phyloP scores from a whole-genome alignment of 2,797 vertebrate species.

The Heterohyrax brucei region DNA sequence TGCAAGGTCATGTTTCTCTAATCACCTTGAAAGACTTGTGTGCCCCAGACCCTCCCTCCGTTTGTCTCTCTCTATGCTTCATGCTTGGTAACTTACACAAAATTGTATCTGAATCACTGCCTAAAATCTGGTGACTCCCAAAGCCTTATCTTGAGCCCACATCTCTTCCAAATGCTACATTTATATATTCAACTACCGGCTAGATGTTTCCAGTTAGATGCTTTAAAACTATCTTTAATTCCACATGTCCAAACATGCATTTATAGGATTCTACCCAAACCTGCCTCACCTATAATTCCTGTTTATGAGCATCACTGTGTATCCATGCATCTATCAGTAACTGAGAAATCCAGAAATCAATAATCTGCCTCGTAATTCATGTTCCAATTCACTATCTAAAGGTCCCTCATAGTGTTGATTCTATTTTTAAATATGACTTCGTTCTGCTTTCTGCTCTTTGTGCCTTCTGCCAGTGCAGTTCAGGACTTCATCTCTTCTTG shows the following conservation, averaged over 20 bases:
- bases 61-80: background rate
- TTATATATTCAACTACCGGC: background rate
- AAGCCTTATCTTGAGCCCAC: background rate
- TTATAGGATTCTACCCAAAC: background rate
- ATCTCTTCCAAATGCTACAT: background rate
- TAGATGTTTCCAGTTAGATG: background rate
- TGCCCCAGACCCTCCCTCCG: background rate
- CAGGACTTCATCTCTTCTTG: background rate
- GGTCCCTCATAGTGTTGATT: background rate
- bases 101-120: background rate
- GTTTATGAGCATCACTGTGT: background rate
- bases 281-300: background rate
- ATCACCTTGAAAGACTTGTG: background rate
- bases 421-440: background rate
- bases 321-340: background rate
- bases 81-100: constrained; percentile 33
- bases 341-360: background rate
- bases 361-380: background rate
- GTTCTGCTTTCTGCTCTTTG: background rate
- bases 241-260: background rate
- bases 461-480: background rate
- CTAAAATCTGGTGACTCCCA: constrained; percentile 2
- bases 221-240: background rate
- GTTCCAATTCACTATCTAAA: background rate
- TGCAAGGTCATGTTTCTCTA: background rate